Base-by-base conservation (phyloP, 2,888 invertebrate genomes). In the Diaphora mendica region DNA sequence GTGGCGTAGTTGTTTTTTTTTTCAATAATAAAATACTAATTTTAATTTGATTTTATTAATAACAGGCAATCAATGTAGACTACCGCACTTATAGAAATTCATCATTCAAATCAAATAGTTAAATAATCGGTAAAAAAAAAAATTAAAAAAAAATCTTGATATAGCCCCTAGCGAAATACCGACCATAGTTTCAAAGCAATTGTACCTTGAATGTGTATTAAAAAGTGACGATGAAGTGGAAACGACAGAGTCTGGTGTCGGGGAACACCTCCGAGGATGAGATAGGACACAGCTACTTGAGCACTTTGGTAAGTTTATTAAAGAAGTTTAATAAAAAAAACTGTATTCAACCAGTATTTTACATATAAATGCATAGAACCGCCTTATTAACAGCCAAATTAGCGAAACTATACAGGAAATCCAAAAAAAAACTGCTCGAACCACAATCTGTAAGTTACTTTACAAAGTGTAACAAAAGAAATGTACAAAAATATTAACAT, bases 241-340 rank as follows among this genome's bases (percentile, higher is more conserved):
- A 89, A 74, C 89, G 80, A n/a, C 93, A 93, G 75, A 89, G 77
- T 66, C 79, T 95, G 75, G 95, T 95, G 30, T 95, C 95, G 0
- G 95, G 94, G 55, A 94, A 95, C 17, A 95, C 95, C 1, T 95
- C 95, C 3, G 95, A 95, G 73, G 95, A 95, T 76, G 95, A 95
- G 77, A 94, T 95, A 30, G 95, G 95, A 0, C 95, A 95, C 79
- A 94, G 91, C 87, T 95, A 95, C 80, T 86, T 95, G 78, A 92
- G 95, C 17, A 95, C 95, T 81, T 88, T 95, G 94, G 95, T 95
- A 79, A 95, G 95, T 91, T 11, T 11, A 48, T 64, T n/a, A 62
- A 51, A 74, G 11, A 42, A 42, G 20, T 68, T 59, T 23, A 11
- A 3, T 30, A 30, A 59, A 15, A 62, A 17, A 26, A 62, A 5